Percentiles rank a stretch among this genome's conserved stretches.
These are phyloP conservation scores for Auanema sp. DNA, from an alignment of 2,888 invertebrate genomes.

Conservation along the genomic window DNA sequence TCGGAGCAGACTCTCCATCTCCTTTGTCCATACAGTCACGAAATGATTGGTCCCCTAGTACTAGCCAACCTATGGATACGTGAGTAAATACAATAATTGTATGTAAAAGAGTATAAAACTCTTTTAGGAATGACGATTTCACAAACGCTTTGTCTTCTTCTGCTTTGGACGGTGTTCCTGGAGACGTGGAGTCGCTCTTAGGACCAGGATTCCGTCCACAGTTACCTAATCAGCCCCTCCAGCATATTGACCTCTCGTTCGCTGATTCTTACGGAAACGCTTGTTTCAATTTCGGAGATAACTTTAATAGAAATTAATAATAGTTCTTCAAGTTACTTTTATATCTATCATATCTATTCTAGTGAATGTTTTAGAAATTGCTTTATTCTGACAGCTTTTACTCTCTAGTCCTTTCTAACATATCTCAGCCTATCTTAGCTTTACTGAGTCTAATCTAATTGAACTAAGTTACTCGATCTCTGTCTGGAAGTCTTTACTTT, in stretches of 20 bases:
- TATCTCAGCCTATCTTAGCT: too few species aligned
- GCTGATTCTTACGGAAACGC: constrained; percentile 37
- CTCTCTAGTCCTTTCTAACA: too few species aligned
- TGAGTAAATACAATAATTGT: constrained; percentile 28
- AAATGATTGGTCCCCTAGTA: constrained; percentile 62
- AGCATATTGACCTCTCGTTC: constrained; percentile 56
- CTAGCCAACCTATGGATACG: constrained; percentile 53
- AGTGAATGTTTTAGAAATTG: too few species aligned
- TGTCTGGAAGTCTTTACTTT: too few species aligned
- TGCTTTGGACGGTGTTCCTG: constrained; percentile 45
- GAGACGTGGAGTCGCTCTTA: constrained; percentile 56
- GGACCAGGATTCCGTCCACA: constrained; percentile 56
- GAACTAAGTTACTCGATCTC: too few species aligned
- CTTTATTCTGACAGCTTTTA: too few species aligned
- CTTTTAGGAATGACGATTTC: constrained; percentile 56
- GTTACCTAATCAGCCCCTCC: constrained; percentile 50
- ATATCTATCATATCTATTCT: too few species aligned
- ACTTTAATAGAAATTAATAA: too few species aligned
- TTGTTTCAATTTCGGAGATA: constrained; percentile 2
- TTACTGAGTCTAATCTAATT: too few species aligned
- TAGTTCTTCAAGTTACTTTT: too few species aligned
- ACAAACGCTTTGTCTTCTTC: constrained; percentile 48
- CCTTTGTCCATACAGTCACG: constrained; percentile 56
- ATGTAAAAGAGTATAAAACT: neutral
- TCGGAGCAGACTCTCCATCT: constrained; percentile 61